These are phyloP conservation scores for Tetrax tetrax DNA, from an alignment of 2,113 vertebrate species.

Conservation along the genomic window DNA sequence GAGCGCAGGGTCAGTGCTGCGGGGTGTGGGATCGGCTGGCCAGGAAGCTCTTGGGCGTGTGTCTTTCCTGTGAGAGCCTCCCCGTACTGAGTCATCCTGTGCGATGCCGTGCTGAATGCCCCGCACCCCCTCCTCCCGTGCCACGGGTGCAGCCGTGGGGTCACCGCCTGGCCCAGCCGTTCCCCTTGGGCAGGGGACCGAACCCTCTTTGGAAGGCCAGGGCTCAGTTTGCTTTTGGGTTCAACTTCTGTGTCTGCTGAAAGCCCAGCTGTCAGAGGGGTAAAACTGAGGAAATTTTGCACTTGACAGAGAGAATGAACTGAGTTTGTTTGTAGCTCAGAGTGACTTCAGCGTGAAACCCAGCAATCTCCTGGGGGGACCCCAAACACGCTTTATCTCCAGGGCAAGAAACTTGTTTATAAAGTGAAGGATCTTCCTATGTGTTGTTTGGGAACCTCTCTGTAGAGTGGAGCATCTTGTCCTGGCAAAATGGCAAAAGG, in stretches of 20 bases:
- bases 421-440: not conserved
- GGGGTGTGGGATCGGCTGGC: not conserved
- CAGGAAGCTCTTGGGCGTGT: conserved; percentile 63
- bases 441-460: not conserved
- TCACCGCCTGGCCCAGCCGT: fast-evolving
- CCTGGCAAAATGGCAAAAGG: not conserved
- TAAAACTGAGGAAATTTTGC: not conserved
- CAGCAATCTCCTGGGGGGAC: not conserved
- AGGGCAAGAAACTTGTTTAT: not conserved
- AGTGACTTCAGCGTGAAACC: not conserved
- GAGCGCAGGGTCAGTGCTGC: fast-evolving
- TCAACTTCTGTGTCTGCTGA: not conserved
- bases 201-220: not conserved
- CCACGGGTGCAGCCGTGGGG: not conserved
- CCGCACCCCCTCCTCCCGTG: fast-evolving
- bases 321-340: not conserved
- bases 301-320: not conserved
- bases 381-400: not conserved
- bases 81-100: not conserved
- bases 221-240: fast-evolving
- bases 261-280: not conserved
- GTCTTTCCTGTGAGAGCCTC: conserved; percentile 55
- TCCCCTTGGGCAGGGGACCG: fast-evolving
- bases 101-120: fast-evolving
- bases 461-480: not conserved